Evolutionary conservation across 2,113 vertebrate species (phyloP).

Genomic region (Menura novaehollandiae): DNA sequence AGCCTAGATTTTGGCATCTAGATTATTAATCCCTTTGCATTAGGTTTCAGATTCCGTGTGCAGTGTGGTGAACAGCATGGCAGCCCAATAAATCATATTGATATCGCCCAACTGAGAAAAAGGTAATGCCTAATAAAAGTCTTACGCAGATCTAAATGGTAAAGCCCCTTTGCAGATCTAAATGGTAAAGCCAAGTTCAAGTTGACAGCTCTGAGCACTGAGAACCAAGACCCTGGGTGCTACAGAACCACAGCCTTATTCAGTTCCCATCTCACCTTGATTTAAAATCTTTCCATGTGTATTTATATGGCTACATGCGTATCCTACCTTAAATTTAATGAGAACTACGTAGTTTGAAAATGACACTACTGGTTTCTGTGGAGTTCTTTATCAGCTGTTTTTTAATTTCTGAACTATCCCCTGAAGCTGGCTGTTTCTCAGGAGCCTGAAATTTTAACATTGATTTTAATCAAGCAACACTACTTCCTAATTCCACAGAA

Average conservation of each 20-base stretch:
- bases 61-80: not conserved
- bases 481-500: not conserved
- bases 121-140: not conserved
- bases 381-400: not conserved
- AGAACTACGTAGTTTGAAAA: not conserved
- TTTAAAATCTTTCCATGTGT: not conserved
- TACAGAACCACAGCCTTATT: not conserved
- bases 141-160: not conserved
- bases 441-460: not conserved
- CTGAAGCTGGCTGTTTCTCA: not conserved
- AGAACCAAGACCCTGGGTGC: not conserved
- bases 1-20: not conserved
- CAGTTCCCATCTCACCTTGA: not conserved
- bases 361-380: not conserved
- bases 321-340: not conserved
- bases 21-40: not conserved
- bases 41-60: not conserved
- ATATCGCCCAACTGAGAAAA: not conserved
- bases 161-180: not conserved
- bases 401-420: not conserved
- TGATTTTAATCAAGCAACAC: not conserved
- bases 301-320: not conserved
- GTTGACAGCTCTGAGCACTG: not conserved
- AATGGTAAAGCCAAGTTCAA: not conserved
- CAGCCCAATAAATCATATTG: not conserved